phyloP scores from a whole-genome alignment of 2,113 vertebrate species.

The Dromaius novaehollandiae region DNA sequence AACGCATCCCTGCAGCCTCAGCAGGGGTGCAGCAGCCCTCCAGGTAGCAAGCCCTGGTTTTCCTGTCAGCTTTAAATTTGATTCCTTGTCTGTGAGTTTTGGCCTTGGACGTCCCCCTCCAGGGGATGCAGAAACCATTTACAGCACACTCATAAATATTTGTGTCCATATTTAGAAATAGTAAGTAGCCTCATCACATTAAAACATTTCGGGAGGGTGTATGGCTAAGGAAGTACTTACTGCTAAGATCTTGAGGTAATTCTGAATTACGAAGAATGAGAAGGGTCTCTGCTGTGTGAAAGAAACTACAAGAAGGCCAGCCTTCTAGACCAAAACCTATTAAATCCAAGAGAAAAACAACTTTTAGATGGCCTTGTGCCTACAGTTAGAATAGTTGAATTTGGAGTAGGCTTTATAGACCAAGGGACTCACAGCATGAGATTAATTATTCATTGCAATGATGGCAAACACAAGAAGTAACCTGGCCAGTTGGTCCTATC shows the following conservation, averaged over 20 bases:
- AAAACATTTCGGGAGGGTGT: neutral
- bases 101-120: neutral
- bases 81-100: neutral
- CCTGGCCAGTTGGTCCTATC: neutral
- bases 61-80: neutral
- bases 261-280: slow-evolving; percentile 2
- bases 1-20: neutral
- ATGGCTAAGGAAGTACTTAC: neutral
- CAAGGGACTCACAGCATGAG: neutral
- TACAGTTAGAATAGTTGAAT: slow-evolving; percentile 59
- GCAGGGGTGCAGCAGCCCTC: neutral
- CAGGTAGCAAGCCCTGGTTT: neutral
- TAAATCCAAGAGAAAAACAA: slow-evolving; percentile 54
- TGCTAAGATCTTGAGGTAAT: slow-evolving; percentile 8
- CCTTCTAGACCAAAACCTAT: slow-evolving; percentile 46
- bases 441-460: slow-evolving; percentile 33
- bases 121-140: neutral
- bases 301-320: slow-evolving; percentile 21
- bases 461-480: slow-evolving; percentile 20
- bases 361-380: slow-evolving; percentile 59
- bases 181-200: neutral
- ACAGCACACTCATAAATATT: neutral
- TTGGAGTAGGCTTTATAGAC: slow-evolving; percentile 39
- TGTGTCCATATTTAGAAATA: neutral
- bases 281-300: neutral